Conservation (phyloP, 2,797 vertebrate genomes). For the Botia kubotai region DNA sequence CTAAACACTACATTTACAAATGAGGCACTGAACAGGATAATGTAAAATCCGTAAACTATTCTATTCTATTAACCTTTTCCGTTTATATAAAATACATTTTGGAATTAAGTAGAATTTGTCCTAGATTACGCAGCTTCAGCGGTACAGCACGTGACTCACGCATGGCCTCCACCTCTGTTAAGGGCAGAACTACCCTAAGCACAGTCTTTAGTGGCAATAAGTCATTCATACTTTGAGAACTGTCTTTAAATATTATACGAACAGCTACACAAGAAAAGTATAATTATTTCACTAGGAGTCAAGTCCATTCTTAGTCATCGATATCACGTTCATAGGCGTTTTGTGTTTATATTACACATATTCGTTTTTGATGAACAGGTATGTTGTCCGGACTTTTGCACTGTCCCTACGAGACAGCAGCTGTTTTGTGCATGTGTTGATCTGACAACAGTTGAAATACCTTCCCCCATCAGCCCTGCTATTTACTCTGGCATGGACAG, state of each 20-base stretch:
- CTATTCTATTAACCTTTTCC: too few relatives aligned
- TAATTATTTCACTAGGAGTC: neutral
- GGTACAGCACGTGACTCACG: neutral
- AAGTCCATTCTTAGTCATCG: neutral
- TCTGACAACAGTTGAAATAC: slow-evolving; percentile 20
- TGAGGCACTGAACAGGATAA: too few relatives aligned
- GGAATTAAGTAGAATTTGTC: neutral
- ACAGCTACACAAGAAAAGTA: neutral
- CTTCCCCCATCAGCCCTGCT: neutral
- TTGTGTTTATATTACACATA: neutral
- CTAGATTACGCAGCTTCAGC: slow-evolving; percentile 10
- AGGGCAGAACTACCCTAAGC: neutral
- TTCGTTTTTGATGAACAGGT: neutral
- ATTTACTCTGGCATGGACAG: neutral
- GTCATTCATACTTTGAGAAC: slow-evolving; percentile 6
- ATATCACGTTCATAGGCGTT: neutral
- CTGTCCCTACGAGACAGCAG: slow-evolving; percentile 25
- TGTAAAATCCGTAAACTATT: too few relatives aligned
- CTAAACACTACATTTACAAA: too few relatives aligned
- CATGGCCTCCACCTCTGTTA: slow-evolving; percentile 5
- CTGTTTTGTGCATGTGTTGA: slow-evolving; percentile 45
- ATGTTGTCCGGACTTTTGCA: neutral
- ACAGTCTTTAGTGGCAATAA: neutral
- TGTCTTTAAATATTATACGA: neutral
- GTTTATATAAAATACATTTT: too few relatives aligned